A percentile compares a stretch with the other conserved stretches of the same genome.
phyloP scores from a whole-genome alignment of 2,888 invertebrate species.

The Caenorhabditis sinica region DNA sequence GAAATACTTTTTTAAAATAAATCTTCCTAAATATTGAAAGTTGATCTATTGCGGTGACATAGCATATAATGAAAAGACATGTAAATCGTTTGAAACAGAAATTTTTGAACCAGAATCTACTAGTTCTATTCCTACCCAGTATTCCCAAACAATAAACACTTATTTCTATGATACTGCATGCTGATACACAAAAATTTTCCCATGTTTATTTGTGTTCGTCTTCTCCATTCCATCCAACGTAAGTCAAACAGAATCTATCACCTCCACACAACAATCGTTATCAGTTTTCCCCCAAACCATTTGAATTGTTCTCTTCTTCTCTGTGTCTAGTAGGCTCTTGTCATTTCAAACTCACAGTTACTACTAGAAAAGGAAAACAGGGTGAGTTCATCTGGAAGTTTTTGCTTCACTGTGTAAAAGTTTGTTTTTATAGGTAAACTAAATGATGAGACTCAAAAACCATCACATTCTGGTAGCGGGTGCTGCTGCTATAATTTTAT shows the following conservation, averaged over 20 bases:
- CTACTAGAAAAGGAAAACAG: too few relatives aligned
- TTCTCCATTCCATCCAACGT: not conserved
- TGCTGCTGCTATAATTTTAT: not conserved
- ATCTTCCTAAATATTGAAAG: too few relatives aligned
- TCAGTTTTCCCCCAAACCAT: slow-evolving; percentile 3
- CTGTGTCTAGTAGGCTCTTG: not conserved
- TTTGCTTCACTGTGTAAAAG: not conserved
- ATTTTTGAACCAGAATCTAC: too few relatives aligned
- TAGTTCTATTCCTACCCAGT: too few relatives aligned
- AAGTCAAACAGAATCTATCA: not conserved
- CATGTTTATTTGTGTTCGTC: slow-evolving; percentile 9
- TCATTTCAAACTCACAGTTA: not conserved
- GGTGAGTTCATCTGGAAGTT: not conserved
- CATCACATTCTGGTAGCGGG: slow-evolving; percentile 5
- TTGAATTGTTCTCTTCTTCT: not conserved
- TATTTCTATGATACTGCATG: too few relatives aligned
- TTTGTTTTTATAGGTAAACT: too few relatives aligned
- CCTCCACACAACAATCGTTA: not conserved
- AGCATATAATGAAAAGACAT: too few relatives aligned
- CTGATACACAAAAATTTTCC: too few relatives aligned
- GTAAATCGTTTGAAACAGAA: too few relatives aligned
- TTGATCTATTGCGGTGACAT: too few relatives aligned
- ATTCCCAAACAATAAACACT: too few relatives aligned
- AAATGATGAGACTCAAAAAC: slow-evolving; percentile 8
- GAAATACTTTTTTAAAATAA: too few relatives aligned